phyloP scores from a whole-genome alignment of 2,113 vertebrate genomes.

The Lathamus discolor region DNA sequence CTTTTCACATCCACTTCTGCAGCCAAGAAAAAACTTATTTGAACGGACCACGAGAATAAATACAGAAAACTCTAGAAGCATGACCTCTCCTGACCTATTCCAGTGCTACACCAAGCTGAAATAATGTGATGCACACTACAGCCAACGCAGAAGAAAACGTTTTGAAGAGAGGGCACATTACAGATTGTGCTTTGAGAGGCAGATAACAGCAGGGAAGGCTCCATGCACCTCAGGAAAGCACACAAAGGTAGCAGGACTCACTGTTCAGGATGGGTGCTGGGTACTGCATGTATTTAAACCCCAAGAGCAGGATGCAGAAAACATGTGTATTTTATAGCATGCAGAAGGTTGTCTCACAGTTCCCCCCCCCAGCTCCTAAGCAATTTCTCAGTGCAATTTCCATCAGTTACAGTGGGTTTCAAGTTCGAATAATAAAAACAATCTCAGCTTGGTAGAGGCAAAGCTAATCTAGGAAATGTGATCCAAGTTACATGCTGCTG shows the following conservation, averaged over 20 bases:
- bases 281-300: background rate
- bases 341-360: background rate
- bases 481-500: background rate
- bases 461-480: background rate
- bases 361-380: background rate
- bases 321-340: background rate
- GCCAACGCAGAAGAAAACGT: rapidly evolving
- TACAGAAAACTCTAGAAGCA: background rate
- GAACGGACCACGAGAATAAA: background rate
- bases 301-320: background rate
- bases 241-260: background rate
- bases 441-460: background rate
- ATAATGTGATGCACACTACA: rapidly evolving
- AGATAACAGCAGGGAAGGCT: background rate
- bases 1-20: background rate
- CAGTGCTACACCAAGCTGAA: background rate
- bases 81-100: background rate
- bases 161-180: background rate
- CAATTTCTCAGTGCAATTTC: background rate
- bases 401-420: background rate
- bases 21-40: background rate
- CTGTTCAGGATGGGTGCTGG: background rate
- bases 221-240: background rate
- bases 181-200: background rate
- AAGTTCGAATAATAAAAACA: background rate